phyloP scores from a whole-genome alignment of 2,797 vertebrate species.

The Acipenser ruthenus region DNA sequence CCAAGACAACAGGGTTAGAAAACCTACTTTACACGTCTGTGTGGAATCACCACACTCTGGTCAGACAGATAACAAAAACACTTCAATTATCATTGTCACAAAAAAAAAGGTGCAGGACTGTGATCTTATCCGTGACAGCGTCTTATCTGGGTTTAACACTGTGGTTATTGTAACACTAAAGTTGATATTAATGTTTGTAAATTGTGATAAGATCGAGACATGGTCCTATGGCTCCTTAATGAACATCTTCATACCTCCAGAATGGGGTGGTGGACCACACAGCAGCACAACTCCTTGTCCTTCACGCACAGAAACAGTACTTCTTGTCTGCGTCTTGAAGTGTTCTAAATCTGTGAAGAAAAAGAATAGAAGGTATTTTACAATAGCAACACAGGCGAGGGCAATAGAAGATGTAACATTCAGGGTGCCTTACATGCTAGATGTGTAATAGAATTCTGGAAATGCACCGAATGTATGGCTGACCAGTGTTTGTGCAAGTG shows the following conservation, averaged over 20 bases:
- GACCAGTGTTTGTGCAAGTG: no score
- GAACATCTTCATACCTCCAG: conserved; percentile 72
- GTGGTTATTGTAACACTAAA: no score
- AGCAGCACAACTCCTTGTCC: conserved; percentile 93
- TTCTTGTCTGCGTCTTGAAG: conserved; percentile 83
- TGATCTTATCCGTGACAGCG: not conserved
- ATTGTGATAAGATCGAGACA: conserved; percentile 1
- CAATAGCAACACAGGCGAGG: not conserved
- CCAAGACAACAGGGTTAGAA: not conserved
- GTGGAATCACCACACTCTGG: not conserved
- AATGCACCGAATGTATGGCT: no score
- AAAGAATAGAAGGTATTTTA: conserved; percentile 22
- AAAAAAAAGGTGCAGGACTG: not conserved
- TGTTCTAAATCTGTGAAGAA: conserved; percentile 78
- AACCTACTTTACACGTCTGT: not conserved
- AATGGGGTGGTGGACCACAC: conserved; percentile 84
- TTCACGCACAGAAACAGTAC: conserved; percentile 82
- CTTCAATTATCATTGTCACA: not conserved
- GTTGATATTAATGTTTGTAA: conserved; percentile 10
- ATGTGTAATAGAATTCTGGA: no score
- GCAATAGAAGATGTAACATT: no score
- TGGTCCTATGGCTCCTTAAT: not conserved
- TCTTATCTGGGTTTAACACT: not conserved
- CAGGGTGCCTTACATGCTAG: no score
- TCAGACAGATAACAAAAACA: not conserved